A percentile compares a stretch with the other conserved stretches of the same genome.
phyloP scores from a whole-genome alignment of 2,888 invertebrate species.

The Polietes domitor region DNA sequence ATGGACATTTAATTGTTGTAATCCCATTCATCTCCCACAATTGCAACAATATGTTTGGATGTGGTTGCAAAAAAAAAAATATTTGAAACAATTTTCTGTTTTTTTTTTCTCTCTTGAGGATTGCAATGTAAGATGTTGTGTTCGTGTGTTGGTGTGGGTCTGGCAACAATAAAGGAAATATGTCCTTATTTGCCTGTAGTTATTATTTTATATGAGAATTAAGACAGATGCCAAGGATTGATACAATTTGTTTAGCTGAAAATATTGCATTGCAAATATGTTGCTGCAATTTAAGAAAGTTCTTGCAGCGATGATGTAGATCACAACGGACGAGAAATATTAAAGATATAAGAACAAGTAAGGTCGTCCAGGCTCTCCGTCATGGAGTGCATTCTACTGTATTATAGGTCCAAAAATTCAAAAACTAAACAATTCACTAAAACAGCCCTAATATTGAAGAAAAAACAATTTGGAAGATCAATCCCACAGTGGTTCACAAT shows the following conservation, averaged over 20 bases:
- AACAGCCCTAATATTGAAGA: no score
- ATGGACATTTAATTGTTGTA: slow-evolving; percentile 28
- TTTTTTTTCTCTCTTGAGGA: neutral
- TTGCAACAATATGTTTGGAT: slow-evolving; percentile 9
- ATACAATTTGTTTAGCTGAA: neutral
- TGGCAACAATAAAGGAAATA: slow-evolving; percentile 5
- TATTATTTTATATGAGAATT: slow-evolving; percentile 35
- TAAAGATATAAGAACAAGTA: no score
- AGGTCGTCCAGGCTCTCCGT: no score
- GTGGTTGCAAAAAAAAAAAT: neutral
- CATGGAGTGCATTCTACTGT: no score
- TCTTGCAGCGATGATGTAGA: no score
- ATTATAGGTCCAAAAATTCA: no score
- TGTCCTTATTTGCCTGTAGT: slow-evolving; percentile 26
- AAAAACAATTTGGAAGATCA: no score
- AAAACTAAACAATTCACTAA: no score
- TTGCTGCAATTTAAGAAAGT: neutral
- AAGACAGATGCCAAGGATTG: slow-evolving; percentile 18
- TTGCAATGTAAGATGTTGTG: neutral
- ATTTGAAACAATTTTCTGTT: neutral
- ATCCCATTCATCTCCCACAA: slow-evolving; percentile 4
- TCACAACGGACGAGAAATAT: no score
- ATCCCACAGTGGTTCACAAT: no score
- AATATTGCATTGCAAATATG: neutral
- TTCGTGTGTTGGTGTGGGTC: neutral